Conservation (phyloP, 2,888 invertebrate genomes). For the Onchidella celtica region DNA sequence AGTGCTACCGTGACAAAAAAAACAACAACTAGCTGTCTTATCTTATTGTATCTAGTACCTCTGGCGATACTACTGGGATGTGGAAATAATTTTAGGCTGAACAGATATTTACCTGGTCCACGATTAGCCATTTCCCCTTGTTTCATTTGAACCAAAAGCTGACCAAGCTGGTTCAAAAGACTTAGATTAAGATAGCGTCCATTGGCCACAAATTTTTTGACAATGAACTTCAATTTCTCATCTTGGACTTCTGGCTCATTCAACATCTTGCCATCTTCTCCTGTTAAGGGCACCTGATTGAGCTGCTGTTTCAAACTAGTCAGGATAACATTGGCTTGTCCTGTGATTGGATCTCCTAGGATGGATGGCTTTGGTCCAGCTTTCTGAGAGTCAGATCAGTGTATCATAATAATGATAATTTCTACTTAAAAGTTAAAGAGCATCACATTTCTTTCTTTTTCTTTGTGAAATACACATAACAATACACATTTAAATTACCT, state of each 20-base stretch:
- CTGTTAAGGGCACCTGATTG: conserved; percentile 50
- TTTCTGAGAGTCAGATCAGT: too few species aligned
- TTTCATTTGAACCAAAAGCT: conserved; percentile 63
- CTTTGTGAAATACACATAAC: too few species aligned
- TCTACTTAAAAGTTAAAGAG: too few species aligned
- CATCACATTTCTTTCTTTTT: too few species aligned
- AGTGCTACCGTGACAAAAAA: too few species aligned
- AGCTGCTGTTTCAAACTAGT: conserved; percentile 78
- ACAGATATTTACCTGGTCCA: background rate
- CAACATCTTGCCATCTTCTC: conserved; percentile 23
- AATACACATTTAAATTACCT: too few species aligned
- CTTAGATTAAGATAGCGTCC: conserved; percentile 64
- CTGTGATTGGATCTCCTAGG: conserved; percentile 78
- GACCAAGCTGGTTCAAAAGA: conserved; percentile 67
- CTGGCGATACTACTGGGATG: too few species aligned
- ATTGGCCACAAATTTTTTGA: conserved; percentile 53
- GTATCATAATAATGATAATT: too few species aligned
- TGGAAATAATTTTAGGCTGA: too few species aligned
- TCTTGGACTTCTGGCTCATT: conserved; percentile 30
- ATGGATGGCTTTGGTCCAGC: conserved; percentile 72
- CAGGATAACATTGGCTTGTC: conserved; percentile 78
- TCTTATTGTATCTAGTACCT: too few species aligned
- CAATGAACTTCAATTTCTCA: conserved; percentile 34
- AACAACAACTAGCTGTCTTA: too few species aligned
- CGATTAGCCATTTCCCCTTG: conserved; percentile 5